phyloP scores from a whole-genome alignment of 1,140 invertebrate genomes.

The Dolichoris vasculosae region DNA sequence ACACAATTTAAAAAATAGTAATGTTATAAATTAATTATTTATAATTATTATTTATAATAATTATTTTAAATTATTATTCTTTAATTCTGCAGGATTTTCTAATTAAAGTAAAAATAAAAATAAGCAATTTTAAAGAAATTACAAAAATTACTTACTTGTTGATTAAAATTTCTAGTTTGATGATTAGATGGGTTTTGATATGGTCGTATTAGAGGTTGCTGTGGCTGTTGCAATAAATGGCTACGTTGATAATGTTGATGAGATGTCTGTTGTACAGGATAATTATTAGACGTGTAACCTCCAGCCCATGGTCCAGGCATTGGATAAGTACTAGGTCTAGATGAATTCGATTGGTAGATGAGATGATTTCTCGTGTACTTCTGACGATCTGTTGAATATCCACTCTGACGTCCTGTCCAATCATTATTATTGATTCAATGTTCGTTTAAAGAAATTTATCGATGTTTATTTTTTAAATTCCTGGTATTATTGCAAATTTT shows the following conservation, averaged over 20 bases:
- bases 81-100: too few species aligned
- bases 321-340: too few species aligned
- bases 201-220: slow-evolving; percentile 1
- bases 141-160: slow-evolving; percentile 31
- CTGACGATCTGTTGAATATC: slow-evolving; percentile 20
- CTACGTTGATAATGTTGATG: slow-evolving; percentile 22
- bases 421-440: neutral
- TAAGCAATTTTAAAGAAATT: slow-evolving; percentile 2
- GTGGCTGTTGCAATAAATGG: slow-evolving; percentile 11
- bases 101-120: neutral
- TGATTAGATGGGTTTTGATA: slow-evolving; percentile 24
- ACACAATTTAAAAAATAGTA: too few species aligned
- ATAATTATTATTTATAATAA: too few species aligned
- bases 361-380: slow-evolving; percentile 16
- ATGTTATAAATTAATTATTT: too few species aligned
- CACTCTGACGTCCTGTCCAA: neutral
- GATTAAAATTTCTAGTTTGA: slow-evolving; percentile 22
- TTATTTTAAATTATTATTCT: too few species aligned
- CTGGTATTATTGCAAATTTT: neutral
- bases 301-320: slow-evolving; percentile 26
- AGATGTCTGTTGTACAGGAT: neutral
- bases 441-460: neutral
- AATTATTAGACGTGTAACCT: slow-evolving; percentile 24
- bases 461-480: too few species aligned
- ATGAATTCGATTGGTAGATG: neutral